Base-by-base conservation (phyloP, 2,797 vertebrate species). In the Peromyscus attwateri region DNA sequence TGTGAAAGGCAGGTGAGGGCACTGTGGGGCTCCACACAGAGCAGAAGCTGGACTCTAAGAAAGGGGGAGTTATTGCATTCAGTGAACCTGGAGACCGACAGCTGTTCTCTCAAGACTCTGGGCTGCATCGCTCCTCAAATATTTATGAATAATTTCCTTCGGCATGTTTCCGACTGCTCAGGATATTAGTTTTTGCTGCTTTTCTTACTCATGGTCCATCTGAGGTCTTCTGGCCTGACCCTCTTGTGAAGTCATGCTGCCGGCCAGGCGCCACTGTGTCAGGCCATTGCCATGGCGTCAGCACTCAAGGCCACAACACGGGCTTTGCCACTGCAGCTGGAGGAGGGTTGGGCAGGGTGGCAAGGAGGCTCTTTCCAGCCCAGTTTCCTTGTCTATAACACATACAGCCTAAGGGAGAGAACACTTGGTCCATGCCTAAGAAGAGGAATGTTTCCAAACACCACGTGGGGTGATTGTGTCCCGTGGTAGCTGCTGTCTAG, bases 91-190 rank as follows among this genome's bases (percentile, higher is more conserved):
- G 95, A 96, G 97, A 90, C 73, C 57, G 37, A 94, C 87, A 2
- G 89, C 1, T 10, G 4, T 87, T 97, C 27, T 34, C 94, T 97
- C 97, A 96, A 95, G 98, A 96, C 90, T 97, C 92, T n/a, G 92
- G 97, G 95, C 95, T 95, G 60, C 73, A 79, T 97, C 97, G 97
- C 97, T 97, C 98, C 97, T 98, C 92, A 98, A 95, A 98, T 95
- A 97, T 94, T 97, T 97, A 97, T 98, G 98, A 98, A 98, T 98
- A 98, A 98, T 98, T 98, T 97, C 96, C 98, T 97, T 96, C 75
- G n/a, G 96, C 76, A 40, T 97, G 95, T 98, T 97, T 98, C 97
- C 97, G 94, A 97, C 97, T 98, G 57, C 95, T 97, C 96, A 96
- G 97, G 96, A 97, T 91, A 96, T 97, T 96, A 64, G 89, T 97